Evolutionary conservation across 2,888 invertebrate species (phyloP), one percentile per base, ranked within the genome.

Genomic region (Lottia scabra): DNA sequence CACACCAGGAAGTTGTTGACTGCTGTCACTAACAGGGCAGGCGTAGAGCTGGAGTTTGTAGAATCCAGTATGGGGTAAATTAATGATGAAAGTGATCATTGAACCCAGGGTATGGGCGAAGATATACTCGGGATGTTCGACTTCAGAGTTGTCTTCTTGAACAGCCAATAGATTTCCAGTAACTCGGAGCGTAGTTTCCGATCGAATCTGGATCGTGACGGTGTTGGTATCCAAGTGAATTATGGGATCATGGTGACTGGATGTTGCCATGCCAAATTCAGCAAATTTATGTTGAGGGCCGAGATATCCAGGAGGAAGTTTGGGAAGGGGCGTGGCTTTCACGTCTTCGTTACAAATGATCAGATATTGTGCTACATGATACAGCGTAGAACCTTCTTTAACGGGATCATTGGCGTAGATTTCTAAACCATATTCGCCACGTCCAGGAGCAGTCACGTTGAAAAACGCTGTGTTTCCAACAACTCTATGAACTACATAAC

Each of bases 41-140:
- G 86, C 88, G 70, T 88, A 89, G 63, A 89, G 80, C 82, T 89
- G 89, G 38, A 89, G 82, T 78, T 89, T 89, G 84, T 86, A 89
- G 79, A 88, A 87, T n/a, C 89, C 89, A 4, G 80, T 72, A 30
- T 77, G 72, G 8, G 89, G 87, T 46, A 89, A 78, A 67, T 81
- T 81, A 65, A 87, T 78, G 15, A 84, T 76, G 73, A 88, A 87
- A 70, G 79, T 82, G 45, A 88, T 79, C 46, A 81, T 76, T 19
- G 80, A 80, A 10, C 80, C 84, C 67, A 82, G 72, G 15, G 82
- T 81, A 76, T 89, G 87, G 67, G 89, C 88, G 76, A 89, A 85
- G 43, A 89, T 84, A 75, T 78, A 86, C 66, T 88, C 88, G 5
- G 87, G 85, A 72, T 78, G 83, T 72, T 85, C 85, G 65, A 82